Base-by-base conservation (phyloP, 2,888 invertebrate genomes). In the Aspidiotus destructor region DNA sequence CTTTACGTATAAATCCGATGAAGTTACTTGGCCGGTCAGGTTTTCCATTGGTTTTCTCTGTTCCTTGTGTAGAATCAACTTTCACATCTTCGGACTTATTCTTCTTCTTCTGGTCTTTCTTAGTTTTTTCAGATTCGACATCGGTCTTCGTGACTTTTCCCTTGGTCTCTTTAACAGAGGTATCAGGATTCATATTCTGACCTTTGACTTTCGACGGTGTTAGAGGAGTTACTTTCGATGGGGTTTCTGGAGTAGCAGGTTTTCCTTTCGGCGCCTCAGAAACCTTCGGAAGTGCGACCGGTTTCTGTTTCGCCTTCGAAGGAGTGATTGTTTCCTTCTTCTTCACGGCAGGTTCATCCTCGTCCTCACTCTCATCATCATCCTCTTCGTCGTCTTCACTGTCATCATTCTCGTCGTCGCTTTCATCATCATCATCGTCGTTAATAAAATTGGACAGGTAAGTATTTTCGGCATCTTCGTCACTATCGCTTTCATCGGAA, bases 351-450 rank as follows among this genome's bases (percentile, higher is more conserved):
- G 11, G 10, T 55, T 55, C 55, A 16, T 55, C 55, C 2, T 15
- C 16, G 7, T n/a, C n/a, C 10, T 55, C 55, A 8, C 16, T 16
- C 7, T 55, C n/a, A 55, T 55, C 55, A 10, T 55, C 55, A 55
- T 55, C 16, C 55, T 11, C 55, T n/a, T 55, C 17, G 53, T 62
- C 62, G 42, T 28, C 44, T 11, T 65, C 65, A 10, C 42, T 40
- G 3, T 40, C 40, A 41, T 53, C 54, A 63, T 63, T 41, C 7
- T 63, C 63, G 11, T 63, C 65, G 13, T 42, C 53, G 0, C 7
- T n/a, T 15, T 63, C 63, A 41, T 54, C 63, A 8, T 40, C 41
- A 41, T 60, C 60, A 3, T 60, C 60, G 11, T 60, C 28, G 10
- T 11, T 52, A 8, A 55, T 11, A 16, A 16, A n/a, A 9, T 11